Conservation (phyloP, 2,797 vertebrate genomes). For the Alfaro cultratus region DNA sequence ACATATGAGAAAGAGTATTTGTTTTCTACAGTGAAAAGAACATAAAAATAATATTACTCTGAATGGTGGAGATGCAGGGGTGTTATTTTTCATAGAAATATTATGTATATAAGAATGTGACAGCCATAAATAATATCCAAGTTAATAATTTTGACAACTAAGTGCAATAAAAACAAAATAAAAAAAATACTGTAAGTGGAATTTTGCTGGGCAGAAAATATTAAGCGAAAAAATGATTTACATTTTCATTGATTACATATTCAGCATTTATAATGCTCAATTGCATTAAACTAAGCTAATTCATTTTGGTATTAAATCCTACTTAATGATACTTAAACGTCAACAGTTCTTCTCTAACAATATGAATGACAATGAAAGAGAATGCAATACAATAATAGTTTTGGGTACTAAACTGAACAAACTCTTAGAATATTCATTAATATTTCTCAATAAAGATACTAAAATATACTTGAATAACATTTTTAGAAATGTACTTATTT, state of each 20-base stretch:
- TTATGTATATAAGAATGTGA: too few species aligned
- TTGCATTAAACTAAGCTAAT: not conserved
- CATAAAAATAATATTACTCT: slow-evolving; percentile 3
- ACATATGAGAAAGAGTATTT: not conserved
- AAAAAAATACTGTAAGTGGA: not conserved
- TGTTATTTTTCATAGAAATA: not conserved
- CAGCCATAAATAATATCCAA: not conserved
- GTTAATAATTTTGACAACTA: not conserved
- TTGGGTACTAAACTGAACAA: too few species aligned
- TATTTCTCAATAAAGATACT: not conserved
- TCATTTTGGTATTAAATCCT: not conserved
- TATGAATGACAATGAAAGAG: not conserved
- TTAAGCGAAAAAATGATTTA: not conserved
- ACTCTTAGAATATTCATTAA: not conserved
- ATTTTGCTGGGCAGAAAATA: not conserved
- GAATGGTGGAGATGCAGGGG: not conserved
- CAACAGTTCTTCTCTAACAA: not conserved
- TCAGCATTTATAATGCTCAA: not conserved
- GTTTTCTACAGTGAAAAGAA: not conserved
- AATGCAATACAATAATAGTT: too few species aligned
- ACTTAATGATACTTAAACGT: not conserved
- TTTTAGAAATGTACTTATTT: not conserved
- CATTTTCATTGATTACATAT: not conserved
- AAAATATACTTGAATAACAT: not conserved
- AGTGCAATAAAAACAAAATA: not conserved